Percentiles rank a stretch among this genome's conserved stretches.
Conservation (phyloP, 2,113 vertebrate genomes). For the Gallinago jamesoni region DNA sequence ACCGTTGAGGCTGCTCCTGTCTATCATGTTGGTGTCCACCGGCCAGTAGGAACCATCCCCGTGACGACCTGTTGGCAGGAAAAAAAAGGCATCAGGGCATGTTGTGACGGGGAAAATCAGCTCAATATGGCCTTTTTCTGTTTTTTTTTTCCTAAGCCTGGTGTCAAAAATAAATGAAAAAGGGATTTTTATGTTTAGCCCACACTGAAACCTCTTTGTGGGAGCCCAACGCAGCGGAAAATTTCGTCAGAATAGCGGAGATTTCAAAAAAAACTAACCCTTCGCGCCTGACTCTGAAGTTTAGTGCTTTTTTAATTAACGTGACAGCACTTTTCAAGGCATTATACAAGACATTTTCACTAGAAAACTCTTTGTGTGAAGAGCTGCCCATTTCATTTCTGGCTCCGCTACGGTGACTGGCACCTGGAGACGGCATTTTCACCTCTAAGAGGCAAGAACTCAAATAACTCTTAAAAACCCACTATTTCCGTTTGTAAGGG, state of each 20-base stretch:
- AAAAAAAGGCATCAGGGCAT: not conserved
- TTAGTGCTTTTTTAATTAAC: not conserved
- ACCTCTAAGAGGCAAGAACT: not conserved
- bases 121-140: too few species aligned
- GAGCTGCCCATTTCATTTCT: not conserved
- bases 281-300: too few species aligned
- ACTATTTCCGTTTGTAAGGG: not conserved
- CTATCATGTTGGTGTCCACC: slow-evolving; percentile 88
- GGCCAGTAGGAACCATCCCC: slow-evolving; percentile 91
- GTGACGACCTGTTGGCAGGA: slow-evolving; percentile 83
- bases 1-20: slow-evolving; percentile 93
- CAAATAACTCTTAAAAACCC: not conserved
- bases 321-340: not conserved
- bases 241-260: not conserved
- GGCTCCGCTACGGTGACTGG: fast-evolving
- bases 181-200: not conserved
- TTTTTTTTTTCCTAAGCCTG: too few species aligned
- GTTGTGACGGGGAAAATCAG: not conserved
- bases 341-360: not conserved
- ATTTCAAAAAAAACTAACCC: not conserved
- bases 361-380: not conserved
- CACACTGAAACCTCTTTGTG: not conserved
- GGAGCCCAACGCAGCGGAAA: not conserved
- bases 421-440: not conserved
- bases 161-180: too few species aligned